Percentiles rank a stretch among this genome's conserved stretches.
Evolutionary conservation across 2,797 vertebrate species (phyloP).

Genomic region (Thripadectes ignobilis): DNA sequence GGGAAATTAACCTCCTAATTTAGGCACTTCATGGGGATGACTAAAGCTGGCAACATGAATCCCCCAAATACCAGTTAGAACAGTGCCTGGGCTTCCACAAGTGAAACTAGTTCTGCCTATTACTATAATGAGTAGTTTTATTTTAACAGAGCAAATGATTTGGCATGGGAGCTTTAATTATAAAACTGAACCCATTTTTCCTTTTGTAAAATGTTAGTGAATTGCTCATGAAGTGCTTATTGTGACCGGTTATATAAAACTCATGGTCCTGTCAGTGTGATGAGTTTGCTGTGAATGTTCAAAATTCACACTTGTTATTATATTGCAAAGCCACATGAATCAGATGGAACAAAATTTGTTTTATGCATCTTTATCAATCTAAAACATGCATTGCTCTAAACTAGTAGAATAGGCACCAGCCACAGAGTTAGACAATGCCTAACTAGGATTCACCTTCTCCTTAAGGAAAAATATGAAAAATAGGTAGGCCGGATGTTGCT

Average conservation of each 20-base stretch:
- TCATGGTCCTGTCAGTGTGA: neutral
- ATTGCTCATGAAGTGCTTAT: neutral
- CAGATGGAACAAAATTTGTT: neutral
- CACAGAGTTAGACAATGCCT: neutral
- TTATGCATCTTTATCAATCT: neutral
- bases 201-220: neutral
- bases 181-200: neutral
- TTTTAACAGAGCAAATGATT: conserved; percentile 21
- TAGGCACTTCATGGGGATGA: neutral
- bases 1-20: neutral
- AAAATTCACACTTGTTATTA: neutral
- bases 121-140: neutral
- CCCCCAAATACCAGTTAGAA: neutral
- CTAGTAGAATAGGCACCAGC: neutral
- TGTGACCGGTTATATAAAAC: neutral
- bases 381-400: neutral
- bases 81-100: neutral
- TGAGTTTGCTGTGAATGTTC: neutral
- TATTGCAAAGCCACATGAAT: neutral
- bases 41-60: neutral
- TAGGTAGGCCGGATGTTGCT: neutral
- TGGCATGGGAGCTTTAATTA: conserved; percentile 3
- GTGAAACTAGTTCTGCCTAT: neutral
- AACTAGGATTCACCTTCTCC: neutral
- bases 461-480: neutral